These are phyloP conservation scores for Ciona savignyi DNA, from an alignment of 23 tunicate genomes.

Conservation along the genomic window DNA sequence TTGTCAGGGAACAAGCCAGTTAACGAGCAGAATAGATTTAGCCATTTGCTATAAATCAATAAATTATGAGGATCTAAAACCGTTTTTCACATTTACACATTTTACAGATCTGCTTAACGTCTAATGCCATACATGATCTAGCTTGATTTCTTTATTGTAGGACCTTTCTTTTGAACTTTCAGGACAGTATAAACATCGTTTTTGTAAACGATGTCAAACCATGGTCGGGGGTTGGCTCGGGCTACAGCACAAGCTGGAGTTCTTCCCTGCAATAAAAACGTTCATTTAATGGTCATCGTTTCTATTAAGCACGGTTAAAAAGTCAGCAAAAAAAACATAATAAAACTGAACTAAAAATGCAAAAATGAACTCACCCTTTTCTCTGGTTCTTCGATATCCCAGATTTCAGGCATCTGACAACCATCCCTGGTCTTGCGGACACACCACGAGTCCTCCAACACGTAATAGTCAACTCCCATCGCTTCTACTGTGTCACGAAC, in stretches of 20 bases:
- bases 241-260: constrained; percentile 83
- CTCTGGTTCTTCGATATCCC: constrained; percentile 95
- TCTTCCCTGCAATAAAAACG: constrained; percentile 42
- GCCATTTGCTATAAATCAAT: too few relatives aligned
- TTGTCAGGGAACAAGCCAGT: too few relatives aligned
- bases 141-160: too few relatives aligned
- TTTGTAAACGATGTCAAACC: constrained; percentile 77
- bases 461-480: constrained; percentile 82
- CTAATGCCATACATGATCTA: too few relatives aligned
- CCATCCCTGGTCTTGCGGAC: constrained; percentile 85
- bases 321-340: too few relatives aligned
- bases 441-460: constrained; percentile 97
- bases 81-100: too few relatives aligned
- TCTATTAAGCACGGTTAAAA: too few relatives aligned
- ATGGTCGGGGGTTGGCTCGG: constrained; percentile 78
- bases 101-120: too few relatives aligned
- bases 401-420: constrained; percentile 95
- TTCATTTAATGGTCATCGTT: too few relatives aligned
- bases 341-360: not conserved
- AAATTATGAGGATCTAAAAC: too few relatives aligned
- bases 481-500: constrained; percentile 80
- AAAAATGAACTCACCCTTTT: constrained; percentile 34
- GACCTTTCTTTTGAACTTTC: constrained; percentile 43
- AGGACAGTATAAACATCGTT: constrained; percentile 80
- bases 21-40: too few relatives aligned